Evolutionary conservation across 2,888 invertebrate genomes (phyloP).

Genomic region (Synergus umbraculus): DNA sequence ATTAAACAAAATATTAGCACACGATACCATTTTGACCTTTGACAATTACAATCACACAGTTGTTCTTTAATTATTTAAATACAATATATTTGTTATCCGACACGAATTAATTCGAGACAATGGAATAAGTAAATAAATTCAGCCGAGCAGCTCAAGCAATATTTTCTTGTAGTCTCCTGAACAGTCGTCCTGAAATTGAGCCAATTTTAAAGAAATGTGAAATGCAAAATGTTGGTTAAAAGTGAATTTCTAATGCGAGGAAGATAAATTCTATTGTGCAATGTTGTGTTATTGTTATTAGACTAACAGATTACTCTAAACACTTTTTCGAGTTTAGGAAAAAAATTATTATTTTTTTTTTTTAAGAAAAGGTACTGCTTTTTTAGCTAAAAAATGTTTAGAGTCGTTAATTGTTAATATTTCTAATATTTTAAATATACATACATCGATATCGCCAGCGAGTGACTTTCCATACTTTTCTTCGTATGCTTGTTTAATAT

Average conservation of each 20-base stretch:
- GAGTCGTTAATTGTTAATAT: background rate
- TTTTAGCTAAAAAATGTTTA: background rate
- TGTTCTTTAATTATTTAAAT: constrained; percentile 20
- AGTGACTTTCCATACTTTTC: constrained; percentile 87
- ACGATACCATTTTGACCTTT: background rate
- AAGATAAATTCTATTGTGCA: background rate
- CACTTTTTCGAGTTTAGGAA: background rate
- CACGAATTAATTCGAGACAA: constrained; percentile 37
- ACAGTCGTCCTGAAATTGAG: constrained; percentile 85
- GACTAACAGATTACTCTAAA: background rate
- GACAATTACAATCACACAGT: background rate
- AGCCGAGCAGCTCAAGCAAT: constrained; percentile 84
- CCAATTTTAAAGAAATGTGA: constrained; percentile 51
- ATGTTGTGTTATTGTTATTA: constrained; percentile 22
- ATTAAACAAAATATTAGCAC: background rate
- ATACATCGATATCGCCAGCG: constrained; percentile 89
- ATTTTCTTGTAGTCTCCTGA: constrained; percentile 93
- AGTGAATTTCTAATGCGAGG: background rate
- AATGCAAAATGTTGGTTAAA: constrained; percentile 16
- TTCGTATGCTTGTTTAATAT: constrained; percentile 90
- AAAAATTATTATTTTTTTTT: background rate
- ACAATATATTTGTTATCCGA: constrained; percentile 17
- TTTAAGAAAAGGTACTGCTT: background rate
- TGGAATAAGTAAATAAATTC: constrained; percentile 56
- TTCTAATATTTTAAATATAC: constrained; percentile 53